phyloP scores from a whole-genome alignment of 2,797 vertebrate species.

The Parauchenoglanis ngamensis region DNA sequence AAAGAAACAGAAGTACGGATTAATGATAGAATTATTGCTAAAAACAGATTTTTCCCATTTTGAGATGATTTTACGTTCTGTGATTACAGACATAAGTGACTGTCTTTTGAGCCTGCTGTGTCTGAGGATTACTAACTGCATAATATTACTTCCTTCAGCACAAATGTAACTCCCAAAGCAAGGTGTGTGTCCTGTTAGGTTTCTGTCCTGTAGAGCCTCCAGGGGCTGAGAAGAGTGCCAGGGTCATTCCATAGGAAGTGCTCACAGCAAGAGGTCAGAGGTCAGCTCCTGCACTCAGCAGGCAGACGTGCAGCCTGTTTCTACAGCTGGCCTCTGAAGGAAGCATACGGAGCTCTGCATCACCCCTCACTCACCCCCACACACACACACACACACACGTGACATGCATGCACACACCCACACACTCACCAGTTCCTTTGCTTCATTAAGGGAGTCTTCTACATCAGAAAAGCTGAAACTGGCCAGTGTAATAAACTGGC shows the following conservation, averaged over 20 bases:
- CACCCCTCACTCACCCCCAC: slow-evolving; percentile 11
- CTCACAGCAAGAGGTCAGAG: slow-evolving; percentile 50
- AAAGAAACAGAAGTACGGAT: background rate
- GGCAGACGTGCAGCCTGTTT: slow-evolving; percentile 49
- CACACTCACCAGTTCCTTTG: slow-evolving; percentile 90
- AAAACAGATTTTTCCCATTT: background rate
- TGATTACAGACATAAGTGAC: background rate
- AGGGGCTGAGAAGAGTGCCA: slow-evolving; percentile 39
- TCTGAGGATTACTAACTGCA: background rate
- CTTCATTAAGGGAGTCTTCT: slow-evolving; percentile 91
- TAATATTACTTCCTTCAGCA: slow-evolving; percentile 28
- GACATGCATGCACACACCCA: background rate
- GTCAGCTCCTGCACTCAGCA: slow-evolving; percentile 52
- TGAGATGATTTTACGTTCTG: background rate
- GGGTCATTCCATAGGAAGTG: slow-evolving; percentile 54
- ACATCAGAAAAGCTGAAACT: slow-evolving; percentile 98
- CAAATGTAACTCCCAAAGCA: slow-evolving; percentile 34
- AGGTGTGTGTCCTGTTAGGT: slow-evolving; percentile 41
- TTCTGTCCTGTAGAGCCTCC: slow-evolving; percentile 41
- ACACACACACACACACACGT: slow-evolving; percentile 9
- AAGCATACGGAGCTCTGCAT: slow-evolving; percentile 40
- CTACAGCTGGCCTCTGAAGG: slow-evolving; percentile 55
- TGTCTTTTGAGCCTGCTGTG: background rate
- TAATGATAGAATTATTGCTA: background rate
- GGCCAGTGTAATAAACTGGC: slow-evolving; percentile 96